phyloP scores from a whole-genome alignment of 1,140 invertebrate genomes.

The Hestina assimilis region DNA sequence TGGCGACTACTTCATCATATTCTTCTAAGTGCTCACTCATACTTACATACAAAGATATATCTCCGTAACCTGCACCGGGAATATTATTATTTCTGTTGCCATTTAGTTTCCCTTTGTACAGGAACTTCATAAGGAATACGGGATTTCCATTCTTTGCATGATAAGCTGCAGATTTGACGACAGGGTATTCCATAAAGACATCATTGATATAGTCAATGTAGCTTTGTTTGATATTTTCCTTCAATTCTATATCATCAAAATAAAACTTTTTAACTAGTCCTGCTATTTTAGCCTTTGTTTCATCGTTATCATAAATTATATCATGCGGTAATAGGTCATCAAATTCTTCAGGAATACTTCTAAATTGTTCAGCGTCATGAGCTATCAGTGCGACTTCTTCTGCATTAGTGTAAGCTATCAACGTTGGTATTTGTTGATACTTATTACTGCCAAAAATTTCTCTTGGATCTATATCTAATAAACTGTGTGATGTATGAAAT shows the following conservation, averaged over 20 bases:
- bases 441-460: conserved; percentile 36
- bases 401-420: conserved; percentile 43
- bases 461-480: conserved; percentile 50
- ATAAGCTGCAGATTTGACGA: conserved; percentile 44
- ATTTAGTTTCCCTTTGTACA: conserved; percentile 26
- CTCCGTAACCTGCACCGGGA: conserved; percentile 7
- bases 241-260: conserved; percentile 36
- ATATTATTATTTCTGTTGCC: background rate
- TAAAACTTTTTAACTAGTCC: conserved; percentile 56
- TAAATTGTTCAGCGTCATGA: conserved; percentile 34
- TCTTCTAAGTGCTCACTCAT: conserved; percentile 14
- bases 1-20: conserved; percentile 27
- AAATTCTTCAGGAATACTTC: conserved; percentile 41
- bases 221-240: conserved; percentile 29
- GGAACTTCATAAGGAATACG: conserved; percentile 57
- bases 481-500: conserved; percentile 22
- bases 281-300: conserved; percentile 36
- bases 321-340: conserved; percentile 50
- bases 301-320: conserved; percentile 41
- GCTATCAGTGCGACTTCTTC: conserved; percentile 29
- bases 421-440: conserved; percentile 46
- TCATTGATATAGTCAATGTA: conserved; percentile 58
- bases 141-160: conserved; percentile 40
- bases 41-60: conserved; percentile 28
- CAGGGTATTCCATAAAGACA: conserved; percentile 49